Conservation (phyloP, 2,797 vertebrate species). For the Acanthiza pusilla region DNA sequence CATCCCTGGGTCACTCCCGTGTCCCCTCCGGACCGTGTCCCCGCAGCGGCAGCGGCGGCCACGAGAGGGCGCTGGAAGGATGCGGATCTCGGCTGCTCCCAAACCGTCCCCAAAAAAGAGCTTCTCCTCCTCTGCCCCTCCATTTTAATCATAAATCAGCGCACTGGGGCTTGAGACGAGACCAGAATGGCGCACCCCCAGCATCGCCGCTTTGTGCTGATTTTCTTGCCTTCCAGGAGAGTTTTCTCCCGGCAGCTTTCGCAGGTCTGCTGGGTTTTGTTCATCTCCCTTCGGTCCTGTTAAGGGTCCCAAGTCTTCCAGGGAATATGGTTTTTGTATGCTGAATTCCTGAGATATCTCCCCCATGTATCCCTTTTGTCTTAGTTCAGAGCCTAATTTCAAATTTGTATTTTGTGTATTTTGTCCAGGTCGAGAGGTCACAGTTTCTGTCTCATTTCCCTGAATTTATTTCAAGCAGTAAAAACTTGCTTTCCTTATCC, state of each 20-base stretch:
- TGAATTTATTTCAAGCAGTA: not conserved
- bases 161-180: accelerated
- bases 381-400: too few relatives aligned
- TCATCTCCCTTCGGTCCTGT: not conserved
- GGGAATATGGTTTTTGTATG: not conserved
- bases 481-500: not conserved
- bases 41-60: not conserved
- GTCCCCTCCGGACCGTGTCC: too few relatives aligned
- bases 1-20: accelerated
- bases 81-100: not conserved
- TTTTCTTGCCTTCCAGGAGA: accelerated
- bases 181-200: accelerated
- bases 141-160: not conserved
- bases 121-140: accelerated
- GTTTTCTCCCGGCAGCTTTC: not conserved
- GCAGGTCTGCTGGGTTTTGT: accelerated
- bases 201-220: accelerated
- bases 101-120: accelerated
- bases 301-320: not conserved
- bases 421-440: not conserved
- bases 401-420: not conserved
- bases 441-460: not conserved
- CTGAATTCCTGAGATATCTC: not conserved
- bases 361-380: too few relatives aligned
- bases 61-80: slow-evolving; percentile 35